Percentiles rank a stretch among this genome's conserved stretches.
Evolutionary conservation across 2,888 invertebrate genomes (phyloP).

Genomic region (Ryuthela nishihirai): DNA sequence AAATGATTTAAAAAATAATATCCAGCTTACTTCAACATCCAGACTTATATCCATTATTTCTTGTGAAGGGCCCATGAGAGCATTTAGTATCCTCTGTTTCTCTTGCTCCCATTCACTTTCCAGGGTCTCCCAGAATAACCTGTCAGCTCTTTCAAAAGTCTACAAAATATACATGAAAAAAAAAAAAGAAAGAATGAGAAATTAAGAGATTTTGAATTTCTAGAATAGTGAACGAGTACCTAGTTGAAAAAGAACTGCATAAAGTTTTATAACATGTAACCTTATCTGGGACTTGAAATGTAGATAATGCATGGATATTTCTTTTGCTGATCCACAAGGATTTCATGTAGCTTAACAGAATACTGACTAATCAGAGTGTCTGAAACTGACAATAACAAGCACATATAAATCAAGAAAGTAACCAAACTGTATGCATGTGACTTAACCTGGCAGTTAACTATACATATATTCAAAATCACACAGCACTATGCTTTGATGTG

Average conservation of each 20-base stretch:
- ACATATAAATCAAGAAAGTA: background rate
- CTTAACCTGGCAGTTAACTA: too few relatives aligned
- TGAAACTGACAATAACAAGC: background rate
- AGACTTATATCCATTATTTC: constrained; percentile 65
- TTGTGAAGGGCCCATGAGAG: constrained; percentile 80
- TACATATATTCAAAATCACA: too few relatives aligned
- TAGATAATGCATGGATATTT: too few relatives aligned
- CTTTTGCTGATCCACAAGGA: too few relatives aligned
- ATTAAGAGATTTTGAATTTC: background rate
- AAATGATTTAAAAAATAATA: too few relatives aligned
- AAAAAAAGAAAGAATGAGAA: background rate
- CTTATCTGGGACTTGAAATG: too few relatives aligned
- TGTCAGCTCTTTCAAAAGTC: constrained; percentile 60
- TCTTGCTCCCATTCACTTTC: constrained; percentile 87
- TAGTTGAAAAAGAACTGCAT: too few relatives aligned
- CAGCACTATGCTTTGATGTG: too few relatives aligned
- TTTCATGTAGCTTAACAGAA: background rate
- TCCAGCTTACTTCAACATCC: constrained; percentile 48
- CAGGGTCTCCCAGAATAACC: constrained; percentile 67
- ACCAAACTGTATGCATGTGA: too few relatives aligned
- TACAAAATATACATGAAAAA: constrained; percentile 45
- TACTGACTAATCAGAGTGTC: background rate
- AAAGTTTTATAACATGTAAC: too few relatives aligned
- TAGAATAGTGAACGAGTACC: too few relatives aligned
- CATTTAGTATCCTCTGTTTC: constrained; percentile 80